These are phyloP conservation scores for Bibio marci DNA, from an alignment of 2,888 invertebrate genomes.

Conservation along the genomic window DNA sequence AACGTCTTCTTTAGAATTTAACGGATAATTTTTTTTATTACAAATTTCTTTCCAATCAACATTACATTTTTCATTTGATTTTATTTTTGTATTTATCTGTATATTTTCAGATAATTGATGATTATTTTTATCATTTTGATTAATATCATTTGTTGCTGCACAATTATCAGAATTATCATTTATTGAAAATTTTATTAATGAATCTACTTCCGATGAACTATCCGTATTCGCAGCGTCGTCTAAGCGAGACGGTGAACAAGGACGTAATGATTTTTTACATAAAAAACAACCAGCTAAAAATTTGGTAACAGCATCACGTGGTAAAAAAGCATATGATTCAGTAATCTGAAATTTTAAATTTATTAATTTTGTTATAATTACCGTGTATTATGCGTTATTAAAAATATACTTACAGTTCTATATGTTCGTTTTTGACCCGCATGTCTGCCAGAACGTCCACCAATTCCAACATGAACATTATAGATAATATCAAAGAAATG, in stretches of 20 bases:
- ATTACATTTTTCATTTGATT: no score
- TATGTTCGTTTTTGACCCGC: conserved; percentile 96
- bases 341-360: conserved; percentile 52
- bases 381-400: neutral
- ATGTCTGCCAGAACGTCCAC: conserved; percentile 82
- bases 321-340: conserved; percentile 89
- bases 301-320: conserved; percentile 89
- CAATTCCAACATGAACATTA: conserved; percentile 85
- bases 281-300: conserved; percentile 89
- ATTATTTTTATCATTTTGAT: neutral
- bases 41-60: conserved; percentile 5
- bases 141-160: neutral
- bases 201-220: conserved; percentile 26
- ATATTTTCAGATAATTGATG: neutral
- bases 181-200: neutral
- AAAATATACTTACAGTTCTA: conserved; percentile 52
- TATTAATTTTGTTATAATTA: conserved; percentile 16
- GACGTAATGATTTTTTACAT: conserved; percentile 35
- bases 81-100: neutral
- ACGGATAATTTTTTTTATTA: neutral
- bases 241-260: conserved; percentile 18
- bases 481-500: conserved; percentile 95
- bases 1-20: no score
- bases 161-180: neutral
- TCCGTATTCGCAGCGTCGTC: conserved; percentile 21